Percentiles rank a stretch among this genome's conserved stretches.
Evolutionary conservation across 1,140 invertebrate genomes (phyloP).

Genomic region (Pseudomyrmex concolor): DNA sequence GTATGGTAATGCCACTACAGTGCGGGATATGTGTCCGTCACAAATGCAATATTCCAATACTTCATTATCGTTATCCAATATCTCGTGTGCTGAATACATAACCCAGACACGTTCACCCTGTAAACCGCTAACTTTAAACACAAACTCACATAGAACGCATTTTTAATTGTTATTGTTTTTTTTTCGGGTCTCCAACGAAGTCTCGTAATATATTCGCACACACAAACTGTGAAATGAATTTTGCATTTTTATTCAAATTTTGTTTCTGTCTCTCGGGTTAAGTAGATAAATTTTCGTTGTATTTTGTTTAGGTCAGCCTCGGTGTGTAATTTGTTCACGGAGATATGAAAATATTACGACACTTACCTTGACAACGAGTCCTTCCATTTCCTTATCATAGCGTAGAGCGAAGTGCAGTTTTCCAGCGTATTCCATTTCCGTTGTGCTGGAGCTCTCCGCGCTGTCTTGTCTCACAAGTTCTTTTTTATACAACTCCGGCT

Average conservation of each 20-base stretch:
- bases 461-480: conserved; percentile 90
- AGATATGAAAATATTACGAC: not conserved
- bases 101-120: too few relatives aligned
- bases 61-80: conserved; percentile 67
- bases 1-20: conserved; percentile 6
- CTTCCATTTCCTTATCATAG: conserved; percentile 91
- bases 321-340: not conserved
- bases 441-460: conserved; percentile 88
- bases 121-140: not conserved
- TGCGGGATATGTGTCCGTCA: conserved; percentile 9
- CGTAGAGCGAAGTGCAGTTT: conserved; percentile 91
- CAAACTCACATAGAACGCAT: not conserved
- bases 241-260: conserved; percentile 9
- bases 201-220: too few relatives aligned
- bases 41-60: conserved; percentile 51
- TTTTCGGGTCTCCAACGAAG: too few relatives aligned
- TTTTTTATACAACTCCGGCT: conserved; percentile 92
- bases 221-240: not conserved
- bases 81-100: conserved; percentile 52
- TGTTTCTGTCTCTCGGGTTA: too few relatives aligned
- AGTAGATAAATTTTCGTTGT: too few relatives aligned
- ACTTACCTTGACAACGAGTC: conserved; percentile 90
- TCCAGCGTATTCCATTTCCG: conserved; percentile 90
- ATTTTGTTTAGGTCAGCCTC: too few relatives aligned
- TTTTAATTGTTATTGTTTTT: not conserved